Evolutionary conservation across 2,113 vertebrate genomes (phyloP), one percentile per base, ranked within the genome.

Genomic region (Odontophorus gujanensis): DNA sequence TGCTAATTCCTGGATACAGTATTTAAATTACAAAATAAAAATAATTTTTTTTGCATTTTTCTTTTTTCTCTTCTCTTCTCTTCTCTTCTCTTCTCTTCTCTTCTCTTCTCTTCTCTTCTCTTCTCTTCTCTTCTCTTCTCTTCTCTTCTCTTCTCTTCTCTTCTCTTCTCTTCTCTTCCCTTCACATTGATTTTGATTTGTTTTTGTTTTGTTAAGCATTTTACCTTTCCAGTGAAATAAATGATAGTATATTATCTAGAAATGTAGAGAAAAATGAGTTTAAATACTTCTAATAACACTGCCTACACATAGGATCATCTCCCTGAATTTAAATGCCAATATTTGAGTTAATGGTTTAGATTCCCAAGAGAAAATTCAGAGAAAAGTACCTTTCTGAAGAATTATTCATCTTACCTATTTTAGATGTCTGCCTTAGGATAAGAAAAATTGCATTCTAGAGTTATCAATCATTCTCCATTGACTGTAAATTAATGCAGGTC

Each of bases 61-160:
- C 0, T 1, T 3, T 62, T 34, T 24, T 13, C 19, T 7, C 25
- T 32, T 32, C 11, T 10, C 20, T 50, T 50, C 10, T 5, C 9
- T 9, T 40, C 25, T 17, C 26, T 6, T 40, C 16, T 10, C 26
- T 40, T 6, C 18, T 7, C n/a, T 58, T 58, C 30, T 11, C 18
- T 48, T 48, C 10, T 20, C 11, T 48, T 22, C 19, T 8, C 20
- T 47, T 47, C 47, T 8, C 21, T 10, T 48, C 47, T 11, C 22
- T 48, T 48, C 47, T 7, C 15, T 51, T 51, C 48, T 12, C 24
- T 12, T 50, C 21, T 5, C 24, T 50, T 13, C 50, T 19, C 20
- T 47, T 20, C 38, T 9, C 38, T 48, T 48, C 6, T 5, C 8
- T 22, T 48, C 20, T 11, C 10, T 48, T 11, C 47, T 9, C 22